Percentiles rank a stretch among this genome's conserved stretches.
Conservation (phyloP, 1,140 invertebrate species). For the Rhopalosiphum maidis region DNA sequence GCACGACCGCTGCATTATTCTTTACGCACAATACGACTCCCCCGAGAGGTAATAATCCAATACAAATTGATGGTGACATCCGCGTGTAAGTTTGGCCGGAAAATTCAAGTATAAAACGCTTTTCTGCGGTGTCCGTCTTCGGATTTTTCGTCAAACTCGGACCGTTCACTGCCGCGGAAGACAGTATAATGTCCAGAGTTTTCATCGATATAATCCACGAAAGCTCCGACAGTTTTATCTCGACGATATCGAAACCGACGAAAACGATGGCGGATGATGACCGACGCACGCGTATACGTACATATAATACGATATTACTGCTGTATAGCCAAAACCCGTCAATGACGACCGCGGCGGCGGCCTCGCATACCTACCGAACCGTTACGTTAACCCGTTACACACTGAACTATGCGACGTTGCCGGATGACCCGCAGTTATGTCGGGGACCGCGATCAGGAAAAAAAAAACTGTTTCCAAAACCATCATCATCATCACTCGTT, state of each 20-base stretch:
- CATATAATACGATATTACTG: neutral
- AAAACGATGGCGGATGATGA: neutral
- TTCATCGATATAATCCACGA: neutral
- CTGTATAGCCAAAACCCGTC: conserved; percentile 12
- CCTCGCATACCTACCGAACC: conserved; percentile 50
- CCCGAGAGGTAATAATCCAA: neutral
- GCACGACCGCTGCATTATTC: neutral
- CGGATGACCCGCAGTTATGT: conserved; percentile 12
- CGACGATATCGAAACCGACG: neutral
- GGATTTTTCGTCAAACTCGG: neutral
- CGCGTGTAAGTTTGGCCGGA: neutral
- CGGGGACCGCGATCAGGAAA: neutral
- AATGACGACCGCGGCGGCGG: conserved; percentile 26
- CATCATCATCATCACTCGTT: neutral
- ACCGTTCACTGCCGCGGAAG: neutral
- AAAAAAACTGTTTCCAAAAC: neutral
- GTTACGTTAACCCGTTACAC: conserved; percentile 57
- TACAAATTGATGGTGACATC: no score
- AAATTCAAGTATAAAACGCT: neutral
- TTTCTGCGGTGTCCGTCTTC: neutral
- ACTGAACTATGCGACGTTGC: conserved; percentile 48
- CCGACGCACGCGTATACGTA: neutral
- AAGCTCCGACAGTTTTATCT: neutral
- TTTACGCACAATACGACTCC: neutral
- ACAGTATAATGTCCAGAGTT: no score